Base-by-base conservation (phyloP, 2,113 vertebrate genomes). In the Gobius niger region DNA sequence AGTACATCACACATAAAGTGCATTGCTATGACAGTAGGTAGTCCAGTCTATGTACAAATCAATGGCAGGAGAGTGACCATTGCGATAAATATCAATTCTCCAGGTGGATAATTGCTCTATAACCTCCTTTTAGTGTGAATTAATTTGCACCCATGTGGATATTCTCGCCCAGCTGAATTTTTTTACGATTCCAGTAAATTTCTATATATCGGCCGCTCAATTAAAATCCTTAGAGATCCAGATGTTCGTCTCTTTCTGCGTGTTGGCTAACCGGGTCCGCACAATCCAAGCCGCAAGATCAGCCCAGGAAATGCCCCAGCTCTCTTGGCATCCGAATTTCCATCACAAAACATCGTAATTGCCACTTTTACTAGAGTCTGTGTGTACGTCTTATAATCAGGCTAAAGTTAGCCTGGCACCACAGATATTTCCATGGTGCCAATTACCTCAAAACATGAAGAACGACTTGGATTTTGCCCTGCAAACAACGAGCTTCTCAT, bases 1-100 rank as follows among this genome's bases (percentile, higher is more conserved):
- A 83, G 81, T 75, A 86, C 63, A 80, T 85, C 78, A 61, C 68
- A 68, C 85, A 78, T 91, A 91, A 91, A 90, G 88, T 90, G 90
- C 89, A 74, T 84, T 74, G 64, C 70, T 84, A 84, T 82, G 78
- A 82, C 56, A 73, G 70, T 81, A 82, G 79, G 79, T 72, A 86
- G 82, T 83, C 51, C 73, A 47, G 70, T 70, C 44, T 16, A 66
- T 79, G 44, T 74, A 77, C 73, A 74, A 68, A 54, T 63, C 5
- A 57, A 63, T 53, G 52, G 19, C 62, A 73, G n/a, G 73, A 67
- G 66, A 50, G 56, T 10, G 7, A 44, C 47, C 13, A 6, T 50
- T 14, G 13, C 13, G 4, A 14, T 49, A 14, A 12, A 6, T 50
- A 14, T 6, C 47, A 6, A 44, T n/a, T 16, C 14, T 60, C 4